Evolutionary conservation across 2,888 invertebrate genomes (phyloP).

Genomic region (Oligia fasciuncula): DNA sequence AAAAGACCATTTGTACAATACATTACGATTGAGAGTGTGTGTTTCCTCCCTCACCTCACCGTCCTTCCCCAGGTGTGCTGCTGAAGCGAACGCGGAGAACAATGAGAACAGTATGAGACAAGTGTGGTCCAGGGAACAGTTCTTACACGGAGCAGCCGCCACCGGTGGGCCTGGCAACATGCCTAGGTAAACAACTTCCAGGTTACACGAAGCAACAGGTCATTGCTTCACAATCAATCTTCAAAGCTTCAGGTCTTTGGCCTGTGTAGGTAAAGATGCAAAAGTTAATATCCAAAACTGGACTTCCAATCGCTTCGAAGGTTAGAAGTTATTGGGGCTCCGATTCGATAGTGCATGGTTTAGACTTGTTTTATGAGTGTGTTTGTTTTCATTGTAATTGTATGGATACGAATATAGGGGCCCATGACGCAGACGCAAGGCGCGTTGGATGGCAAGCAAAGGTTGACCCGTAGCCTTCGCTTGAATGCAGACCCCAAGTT

Average conservation of each 20-base stretch:
- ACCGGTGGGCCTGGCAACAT: slow-evolving; percentile 91
- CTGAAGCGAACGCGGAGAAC: slow-evolving; percentile 70
- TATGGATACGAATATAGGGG: not conserved
- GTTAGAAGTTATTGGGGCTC: not conserved
- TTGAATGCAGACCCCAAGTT: not conserved
- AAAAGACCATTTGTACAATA: slow-evolving; percentile 45
- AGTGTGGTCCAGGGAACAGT: slow-evolving; percentile 94
- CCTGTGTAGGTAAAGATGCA: not conserved
- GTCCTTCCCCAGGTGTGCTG: slow-evolving; percentile 67
- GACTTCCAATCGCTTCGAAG: not conserved
- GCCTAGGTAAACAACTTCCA: slow-evolving; percentile 67
- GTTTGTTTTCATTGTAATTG: not conserved
- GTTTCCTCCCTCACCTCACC: slow-evolving; percentile 47
- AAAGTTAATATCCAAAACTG: not conserved
- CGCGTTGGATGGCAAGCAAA: too few species aligned
- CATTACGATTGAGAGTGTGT: slow-evolving; percentile 50
- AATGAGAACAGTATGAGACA: slow-evolving; percentile 78
- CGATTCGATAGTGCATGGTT: not conserved
- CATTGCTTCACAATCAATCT: not conserved
- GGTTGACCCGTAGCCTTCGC: too few species aligned
- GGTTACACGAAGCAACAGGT: not conserved
- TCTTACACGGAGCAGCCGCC: slow-evolving; percentile 93
- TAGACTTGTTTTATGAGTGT: not conserved
- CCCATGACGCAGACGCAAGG: not conserved
- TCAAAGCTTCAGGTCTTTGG: not conserved